Conservation (phyloP, 2,797 vertebrate genomes). For the Periparus ater region DNA sequence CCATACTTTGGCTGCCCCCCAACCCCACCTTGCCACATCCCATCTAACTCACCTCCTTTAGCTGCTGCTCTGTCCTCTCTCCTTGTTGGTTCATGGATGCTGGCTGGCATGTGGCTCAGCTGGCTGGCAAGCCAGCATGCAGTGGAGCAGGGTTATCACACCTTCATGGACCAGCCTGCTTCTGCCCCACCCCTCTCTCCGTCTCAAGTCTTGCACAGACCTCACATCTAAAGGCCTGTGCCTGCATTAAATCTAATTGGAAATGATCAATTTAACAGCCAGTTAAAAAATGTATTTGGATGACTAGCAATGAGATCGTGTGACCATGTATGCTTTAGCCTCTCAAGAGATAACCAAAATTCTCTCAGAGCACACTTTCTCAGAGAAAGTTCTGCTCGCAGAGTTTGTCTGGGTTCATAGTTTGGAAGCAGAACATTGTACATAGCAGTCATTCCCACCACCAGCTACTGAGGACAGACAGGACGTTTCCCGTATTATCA, state of each 20-base stretch:
- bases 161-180: neutral
- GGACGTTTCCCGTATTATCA: conserved; percentile 7
- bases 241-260: neutral
- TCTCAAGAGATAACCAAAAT: neutral
- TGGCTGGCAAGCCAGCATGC: neutral
- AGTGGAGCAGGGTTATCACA: neutral
- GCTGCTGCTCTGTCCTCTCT: neutral
- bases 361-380: neutral
- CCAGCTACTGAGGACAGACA: neutral
- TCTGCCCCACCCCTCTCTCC: neutral
- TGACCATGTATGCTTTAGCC: neutral
- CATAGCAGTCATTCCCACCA: neutral
- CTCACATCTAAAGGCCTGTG: neutral
- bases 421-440: neutral
- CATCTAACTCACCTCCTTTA: neutral
- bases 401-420: neutral
- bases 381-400: neutral
- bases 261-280: neutral
- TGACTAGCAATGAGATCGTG: neutral
- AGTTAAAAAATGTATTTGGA: neutral
- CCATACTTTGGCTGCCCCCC: neutral
- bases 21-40: neutral
- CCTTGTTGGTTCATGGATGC: fast-evolving
- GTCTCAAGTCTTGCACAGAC: neutral
- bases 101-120: neutral